phyloP scores from a whole-genome alignment of 2,888 invertebrate genomes.

The Phyllotreta striolata region DNA sequence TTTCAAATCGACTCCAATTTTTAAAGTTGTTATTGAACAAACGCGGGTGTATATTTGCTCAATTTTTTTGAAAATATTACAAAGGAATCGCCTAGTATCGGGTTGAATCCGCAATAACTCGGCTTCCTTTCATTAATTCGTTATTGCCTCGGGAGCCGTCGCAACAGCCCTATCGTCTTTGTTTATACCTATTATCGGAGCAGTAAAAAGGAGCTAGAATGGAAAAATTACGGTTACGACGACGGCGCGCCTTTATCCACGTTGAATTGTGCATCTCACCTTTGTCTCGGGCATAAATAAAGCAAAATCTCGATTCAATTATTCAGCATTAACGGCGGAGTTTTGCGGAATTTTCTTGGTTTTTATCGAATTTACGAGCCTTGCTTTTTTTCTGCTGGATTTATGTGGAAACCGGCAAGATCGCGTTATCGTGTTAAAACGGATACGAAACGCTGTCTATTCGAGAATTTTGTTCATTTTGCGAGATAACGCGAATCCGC shows the following conservation, averaged over 20 bases:
- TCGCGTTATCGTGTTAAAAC: background rate
- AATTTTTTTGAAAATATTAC: too few species aligned
- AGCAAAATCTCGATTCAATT: slow-evolving; percentile 25
- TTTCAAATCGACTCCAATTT: too few species aligned
- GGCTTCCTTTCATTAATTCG: background rate
- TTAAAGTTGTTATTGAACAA: too few species aligned
- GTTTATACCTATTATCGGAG: background rate
- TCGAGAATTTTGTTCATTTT: too few species aligned
- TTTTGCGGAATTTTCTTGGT: slow-evolving; percentile 4
- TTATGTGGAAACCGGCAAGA: background rate
- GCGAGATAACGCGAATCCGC: too few species aligned
- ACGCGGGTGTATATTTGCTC: too few species aligned
- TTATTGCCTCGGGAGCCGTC: background rate
- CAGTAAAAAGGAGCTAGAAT: slow-evolving; percentile 14
- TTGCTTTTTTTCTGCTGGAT: slow-evolving; percentile 6
- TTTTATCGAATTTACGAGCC: slow-evolving; percentile 22
- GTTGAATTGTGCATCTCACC: slow-evolving; percentile 27
- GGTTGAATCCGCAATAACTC: too few species aligned
- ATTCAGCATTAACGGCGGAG: slow-evolving; percentile 16
- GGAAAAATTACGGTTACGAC: slow-evolving; percentile 17
- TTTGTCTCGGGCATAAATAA: slow-evolving; percentile 25
- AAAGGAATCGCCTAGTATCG: too few species aligned
- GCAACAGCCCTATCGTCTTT: background rate
- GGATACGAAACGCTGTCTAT: background rate
- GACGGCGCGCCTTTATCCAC: slow-evolving; percentile 17